Conservation (phyloP, 1,140 invertebrate species). For the Scaptomyza pallida region DNA sequence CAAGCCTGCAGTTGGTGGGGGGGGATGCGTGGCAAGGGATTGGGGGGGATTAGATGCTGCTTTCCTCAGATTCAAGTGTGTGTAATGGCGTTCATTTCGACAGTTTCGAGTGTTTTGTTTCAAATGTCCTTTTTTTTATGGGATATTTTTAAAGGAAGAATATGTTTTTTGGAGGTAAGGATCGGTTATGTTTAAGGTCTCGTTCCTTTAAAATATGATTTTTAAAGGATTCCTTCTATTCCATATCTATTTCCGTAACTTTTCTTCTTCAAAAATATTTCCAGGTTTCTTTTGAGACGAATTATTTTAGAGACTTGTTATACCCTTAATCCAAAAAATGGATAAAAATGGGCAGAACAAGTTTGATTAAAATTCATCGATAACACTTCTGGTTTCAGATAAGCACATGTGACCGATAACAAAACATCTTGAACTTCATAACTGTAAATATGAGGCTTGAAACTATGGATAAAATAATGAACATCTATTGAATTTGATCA, state of each 20-base stretch:
- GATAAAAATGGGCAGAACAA: no score
- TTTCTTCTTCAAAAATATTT: no score
- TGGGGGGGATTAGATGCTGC: not conserved
- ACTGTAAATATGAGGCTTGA: no score
- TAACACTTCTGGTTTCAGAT: no score
- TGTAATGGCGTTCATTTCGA: slow-evolving; percentile 33
- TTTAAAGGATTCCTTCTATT: not conserved
- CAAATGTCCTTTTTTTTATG: slow-evolving; percentile 35
- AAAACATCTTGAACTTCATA: no score
- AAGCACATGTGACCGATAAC: no score
- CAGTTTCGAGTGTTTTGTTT: slow-evolving; percentile 45
- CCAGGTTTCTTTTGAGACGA: slow-evolving; percentile 30
- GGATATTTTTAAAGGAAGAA: not conserved
- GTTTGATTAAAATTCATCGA: no score
- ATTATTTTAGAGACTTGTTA: slow-evolving; percentile 20
- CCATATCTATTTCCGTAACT: slow-evolving; percentile 6
- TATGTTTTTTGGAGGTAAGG: not conserved
- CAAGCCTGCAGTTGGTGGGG: slow-evolving; percentile 28
- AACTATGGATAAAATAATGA: no score
- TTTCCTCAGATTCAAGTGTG: slow-evolving; percentile 26
- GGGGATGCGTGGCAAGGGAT: not conserved
- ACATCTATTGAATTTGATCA: no score
- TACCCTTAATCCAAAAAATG: no score
- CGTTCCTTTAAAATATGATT: not conserved
- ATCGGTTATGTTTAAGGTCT: no score